Conservation (phyloP, 2,797 vertebrate genomes). For the Lepilemur septentrionalis region DNA sequence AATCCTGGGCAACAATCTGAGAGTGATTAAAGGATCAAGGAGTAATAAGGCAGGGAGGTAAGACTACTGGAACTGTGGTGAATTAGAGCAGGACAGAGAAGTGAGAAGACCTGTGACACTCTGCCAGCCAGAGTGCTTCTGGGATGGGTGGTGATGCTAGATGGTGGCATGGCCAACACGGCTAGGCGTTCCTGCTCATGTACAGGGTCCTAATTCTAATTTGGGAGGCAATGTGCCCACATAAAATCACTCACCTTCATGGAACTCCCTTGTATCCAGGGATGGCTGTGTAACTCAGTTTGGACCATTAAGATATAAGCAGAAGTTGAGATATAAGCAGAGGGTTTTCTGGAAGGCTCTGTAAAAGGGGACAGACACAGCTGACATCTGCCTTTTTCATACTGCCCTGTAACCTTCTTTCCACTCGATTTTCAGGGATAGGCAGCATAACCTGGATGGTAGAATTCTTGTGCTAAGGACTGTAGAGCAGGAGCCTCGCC, state of each 20-base stretch:
- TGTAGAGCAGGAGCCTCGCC: neutral
- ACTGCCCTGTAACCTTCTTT: neutral
- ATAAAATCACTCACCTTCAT: neutral
- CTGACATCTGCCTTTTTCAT: neutral
- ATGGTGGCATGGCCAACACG: neutral
- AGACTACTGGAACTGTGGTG: neutral
- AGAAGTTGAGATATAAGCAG: neutral
- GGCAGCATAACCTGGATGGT: neutral
- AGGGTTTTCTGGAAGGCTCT: neutral
- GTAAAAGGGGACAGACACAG: neutral
- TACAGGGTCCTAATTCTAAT: neutral
- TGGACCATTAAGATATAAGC: neutral
- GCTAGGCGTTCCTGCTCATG: neutral
- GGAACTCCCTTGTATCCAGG: neutral
- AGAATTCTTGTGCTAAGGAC: neutral
- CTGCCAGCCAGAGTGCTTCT: neutral
- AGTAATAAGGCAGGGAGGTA: neutral
- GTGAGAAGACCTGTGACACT: neutral
- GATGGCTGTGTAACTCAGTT: neutral
- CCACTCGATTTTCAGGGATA: neutral
- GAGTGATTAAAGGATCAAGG: neutral
- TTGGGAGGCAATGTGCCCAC: neutral
- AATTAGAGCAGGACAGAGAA: neutral
- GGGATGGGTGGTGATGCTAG: neutral
- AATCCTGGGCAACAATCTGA: neutral